Conservation (phyloP, 1,140 invertebrate genomes). For the Cecropterus lyciades region DNA sequence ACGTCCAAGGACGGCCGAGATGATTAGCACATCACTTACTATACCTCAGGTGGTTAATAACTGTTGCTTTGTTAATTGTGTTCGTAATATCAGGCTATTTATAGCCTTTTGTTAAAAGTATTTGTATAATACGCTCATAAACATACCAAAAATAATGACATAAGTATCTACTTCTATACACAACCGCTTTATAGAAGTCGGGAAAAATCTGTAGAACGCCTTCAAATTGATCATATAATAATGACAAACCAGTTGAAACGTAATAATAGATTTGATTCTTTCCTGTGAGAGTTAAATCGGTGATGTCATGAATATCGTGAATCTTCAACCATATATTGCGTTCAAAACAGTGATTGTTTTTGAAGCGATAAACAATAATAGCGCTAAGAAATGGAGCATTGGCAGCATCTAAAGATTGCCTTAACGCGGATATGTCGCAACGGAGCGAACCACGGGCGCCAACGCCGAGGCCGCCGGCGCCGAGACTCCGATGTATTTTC, state of each 20-base stretch:
- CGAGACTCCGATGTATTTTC: conserved; percentile 74
- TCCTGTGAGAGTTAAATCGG: background rate
- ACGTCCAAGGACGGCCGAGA: conserved; percentile 16
- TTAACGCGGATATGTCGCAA: conserved; percentile 57
- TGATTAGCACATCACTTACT: conserved; percentile 25
- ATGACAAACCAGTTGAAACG: no score
- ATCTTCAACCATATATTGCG: background rate
- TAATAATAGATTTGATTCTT: no score
- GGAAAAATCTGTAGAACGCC: no score
- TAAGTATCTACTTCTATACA: background rate
- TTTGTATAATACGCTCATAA: background rate
- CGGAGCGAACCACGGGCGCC: conserved; percentile 37
- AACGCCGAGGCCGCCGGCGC: conserved; percentile 53
- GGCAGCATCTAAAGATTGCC: conserved; percentile 22
- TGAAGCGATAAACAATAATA: conserved; percentile 29
- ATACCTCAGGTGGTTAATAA: conserved; percentile 19
- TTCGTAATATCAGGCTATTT: conserved; percentile 9
- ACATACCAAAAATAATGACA: background rate
- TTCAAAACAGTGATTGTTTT: conserved; percentile 4
- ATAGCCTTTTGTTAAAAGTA: conserved; percentile 4
- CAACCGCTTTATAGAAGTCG: no score
- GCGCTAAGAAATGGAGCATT: conserved; percentile 28
- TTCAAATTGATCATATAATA: no score
- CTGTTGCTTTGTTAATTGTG: conserved; percentile 25
- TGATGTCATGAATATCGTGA: background rate